Percentiles rank a stretch among this genome's conserved stretches.
Evolutionary conservation across 2,888 invertebrate genomes (phyloP).

Genomic region (Callyntrura sp.): DNA sequence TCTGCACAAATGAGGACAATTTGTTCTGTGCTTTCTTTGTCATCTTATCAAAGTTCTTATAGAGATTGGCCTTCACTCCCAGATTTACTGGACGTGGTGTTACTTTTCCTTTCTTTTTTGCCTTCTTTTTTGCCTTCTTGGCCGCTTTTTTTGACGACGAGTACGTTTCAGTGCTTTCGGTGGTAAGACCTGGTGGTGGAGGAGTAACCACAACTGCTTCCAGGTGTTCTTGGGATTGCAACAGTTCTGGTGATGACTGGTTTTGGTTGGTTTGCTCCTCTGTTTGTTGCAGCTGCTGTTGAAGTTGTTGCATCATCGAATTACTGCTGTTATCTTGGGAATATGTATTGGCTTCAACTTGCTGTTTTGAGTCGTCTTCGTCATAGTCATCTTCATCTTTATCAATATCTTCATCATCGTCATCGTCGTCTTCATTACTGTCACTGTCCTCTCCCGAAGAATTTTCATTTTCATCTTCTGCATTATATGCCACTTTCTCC

Average conservation of each 20-base stretch:
- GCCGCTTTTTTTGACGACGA: conserved; percentile 26
- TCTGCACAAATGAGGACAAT: conserved; percentile 57
- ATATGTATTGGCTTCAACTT: neutral
- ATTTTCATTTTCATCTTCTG: conserved; percentile 3
- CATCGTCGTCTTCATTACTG: neutral
- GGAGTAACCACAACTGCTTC: conserved; percentile 22
- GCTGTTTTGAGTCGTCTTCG: conserved; percentile 1
- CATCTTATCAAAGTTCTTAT: conserved; percentile 69
- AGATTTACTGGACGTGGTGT: conserved; percentile 72
- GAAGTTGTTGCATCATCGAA: conserved; percentile 59
- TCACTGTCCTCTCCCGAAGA: too few species aligned
- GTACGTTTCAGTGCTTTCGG: neutral
- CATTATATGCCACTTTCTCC: conserved; percentile 32
- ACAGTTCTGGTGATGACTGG: neutral
- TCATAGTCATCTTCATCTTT: conserved; percentile 46
- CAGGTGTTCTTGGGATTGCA: neutral
- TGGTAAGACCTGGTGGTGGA: conserved; percentile 22
- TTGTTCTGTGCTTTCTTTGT: conserved; percentile 64
- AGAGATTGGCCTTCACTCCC: conserved; percentile 73
- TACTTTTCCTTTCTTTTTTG: neutral
- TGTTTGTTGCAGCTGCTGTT: conserved; percentile 46
- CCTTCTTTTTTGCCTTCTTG: conserved; percentile 58
- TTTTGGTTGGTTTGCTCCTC: conserved; percentile 2
- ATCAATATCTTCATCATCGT: conserved; percentile 6
- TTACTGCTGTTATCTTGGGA: neutral